These are phyloP conservation scores for Pterostichus madidus DNA, from an alignment of 2,888 invertebrate species.

Conservation along the genomic window DNA sequence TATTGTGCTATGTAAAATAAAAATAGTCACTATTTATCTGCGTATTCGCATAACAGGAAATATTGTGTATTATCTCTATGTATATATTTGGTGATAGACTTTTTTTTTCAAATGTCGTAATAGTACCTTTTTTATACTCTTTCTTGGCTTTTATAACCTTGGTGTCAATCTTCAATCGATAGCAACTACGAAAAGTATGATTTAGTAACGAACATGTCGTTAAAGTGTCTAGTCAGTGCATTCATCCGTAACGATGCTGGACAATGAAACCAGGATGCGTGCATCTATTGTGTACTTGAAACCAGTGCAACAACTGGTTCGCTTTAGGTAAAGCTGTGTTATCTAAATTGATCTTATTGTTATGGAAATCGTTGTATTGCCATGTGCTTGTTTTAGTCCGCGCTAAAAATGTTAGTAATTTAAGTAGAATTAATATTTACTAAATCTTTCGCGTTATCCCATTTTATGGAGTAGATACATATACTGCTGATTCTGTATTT, in stretches of 20 bases:
- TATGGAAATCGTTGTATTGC: background rate
- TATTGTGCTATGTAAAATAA: constrained; percentile 23
- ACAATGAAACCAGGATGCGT: constrained; percentile 35
- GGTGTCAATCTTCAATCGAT: constrained; percentile 48
- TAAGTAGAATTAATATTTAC: too few relatives aligned
- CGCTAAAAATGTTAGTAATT: background rate
- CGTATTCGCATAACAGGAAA: constrained; percentile 39
- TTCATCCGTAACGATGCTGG: constrained; percentile 24
- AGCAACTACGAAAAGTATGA: constrained; percentile 49
- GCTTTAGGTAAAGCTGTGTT: background rate
- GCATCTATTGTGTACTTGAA: background rate
- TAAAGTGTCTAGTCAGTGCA: constrained; percentile 31
- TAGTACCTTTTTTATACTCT: constrained; percentile 42
- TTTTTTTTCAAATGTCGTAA: constrained; percentile 39
- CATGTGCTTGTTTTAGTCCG: background rate
- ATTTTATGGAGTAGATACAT: too few relatives aligned
- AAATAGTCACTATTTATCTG: constrained; percentile 19
- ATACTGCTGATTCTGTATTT: too few relatives aligned
- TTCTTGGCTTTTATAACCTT: constrained; percentile 36
- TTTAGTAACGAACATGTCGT: constrained; percentile 54
- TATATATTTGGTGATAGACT: constrained; percentile 36
- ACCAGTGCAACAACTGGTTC: background rate
- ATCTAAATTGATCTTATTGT: constrained; percentile 56
- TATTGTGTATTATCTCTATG: constrained; percentile 41
- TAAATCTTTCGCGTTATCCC: too few relatives aligned